Base-by-base conservation (phyloP, 2,797 vertebrate species). In the Sylvilagus floridanus region DNA sequence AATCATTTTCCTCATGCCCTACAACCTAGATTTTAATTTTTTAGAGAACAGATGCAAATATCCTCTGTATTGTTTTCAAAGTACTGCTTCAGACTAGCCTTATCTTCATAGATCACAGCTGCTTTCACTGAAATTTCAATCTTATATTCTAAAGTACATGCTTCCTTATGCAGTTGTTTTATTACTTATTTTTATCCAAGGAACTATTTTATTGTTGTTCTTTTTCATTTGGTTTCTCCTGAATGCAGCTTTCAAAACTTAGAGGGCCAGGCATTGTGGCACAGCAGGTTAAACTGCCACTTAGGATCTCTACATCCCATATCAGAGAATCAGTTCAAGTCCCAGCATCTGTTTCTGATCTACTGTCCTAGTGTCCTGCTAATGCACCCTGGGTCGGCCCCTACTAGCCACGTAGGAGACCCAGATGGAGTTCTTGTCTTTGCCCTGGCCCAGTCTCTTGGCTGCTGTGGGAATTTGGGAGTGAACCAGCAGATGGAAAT, bases 181-280 rank as follows among this genome's bases (percentile, higher is more conserved):
- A 82, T 84, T 85, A 82, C 22, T 90, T 94, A 81, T 88, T 87
- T 91, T 73, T 85, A 85, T 28, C 47, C 50, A 71, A 28, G 72
- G 5, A 85, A 72, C 9, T 16, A 37, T 86, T 82, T 28, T 17
- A 47, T 7, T 32, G 26, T 81, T 84, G 19, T 16, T 94, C 13
- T 81, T 83, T 91, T 93, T 78, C 22, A 65, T 54, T 94, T 66
- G 7, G 5, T 77, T 94, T 81, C 54, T 47, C 62, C 26, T 52
- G n/a, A 87, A 78, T 47, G n/a, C 10, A 50, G 21, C 14, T 92
- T 77, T 84, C 62, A 63, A 17, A 52, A 65, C 21, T 65, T 28
- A 69, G 14, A 71, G 52, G 7, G 42, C 42, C 42, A 47, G 9
- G 42, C 42, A 47, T 47, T 47, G 42, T 47, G 42, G 42, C 8